These are phyloP conservation scores for Trilocha varians DNA, from an alignment of 2,888 invertebrate genomes.

Conservation along the genomic window DNA sequence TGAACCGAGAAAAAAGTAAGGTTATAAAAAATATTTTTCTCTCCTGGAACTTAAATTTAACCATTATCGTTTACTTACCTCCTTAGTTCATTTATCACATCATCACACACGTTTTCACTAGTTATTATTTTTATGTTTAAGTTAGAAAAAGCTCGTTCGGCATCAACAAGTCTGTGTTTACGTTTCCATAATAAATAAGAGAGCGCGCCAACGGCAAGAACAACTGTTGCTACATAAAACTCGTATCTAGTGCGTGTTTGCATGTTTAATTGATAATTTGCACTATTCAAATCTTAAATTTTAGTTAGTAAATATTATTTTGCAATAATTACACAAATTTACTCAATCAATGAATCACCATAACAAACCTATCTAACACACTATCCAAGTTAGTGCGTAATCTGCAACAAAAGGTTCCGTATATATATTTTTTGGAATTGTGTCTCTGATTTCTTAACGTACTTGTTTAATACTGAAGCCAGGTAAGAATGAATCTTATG, in stretches of 20 bases:
- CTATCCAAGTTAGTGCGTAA: too few species aligned
- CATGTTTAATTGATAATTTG: slow-evolving; percentile 14
- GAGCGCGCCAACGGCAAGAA: slow-evolving; percentile 24
- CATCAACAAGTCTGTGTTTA: slow-evolving; percentile 20
- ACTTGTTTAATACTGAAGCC: too few species aligned
- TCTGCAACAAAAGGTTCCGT: too few species aligned
- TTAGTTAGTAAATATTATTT: too few species aligned
- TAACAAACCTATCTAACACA: too few species aligned
- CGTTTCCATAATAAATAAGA: slow-evolving; percentile 26
- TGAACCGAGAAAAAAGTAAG: too few species aligned
- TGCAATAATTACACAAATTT: too few species aligned
- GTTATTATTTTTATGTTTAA: slow-evolving; percentile 36
- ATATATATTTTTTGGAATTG: too few species aligned
- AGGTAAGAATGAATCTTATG: too few species aligned
- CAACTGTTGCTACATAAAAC: slow-evolving; percentile 27
- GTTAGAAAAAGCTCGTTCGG: slow-evolving; percentile 35
- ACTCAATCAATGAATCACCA: not conserved
- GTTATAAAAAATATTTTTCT: too few species aligned
- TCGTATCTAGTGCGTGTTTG: slow-evolving; percentile 22
- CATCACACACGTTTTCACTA: slow-evolving; percentile 32
- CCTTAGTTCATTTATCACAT: slow-evolving; percentile 23
- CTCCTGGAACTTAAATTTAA: too few species aligned
- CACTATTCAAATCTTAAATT: not conserved
- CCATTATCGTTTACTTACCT: slow-evolving; percentile 8
- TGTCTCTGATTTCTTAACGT: too few species aligned